Base-by-base conservation (phyloP, 1,140 invertebrate genomes). In the Epicauta chinensis region DNA sequence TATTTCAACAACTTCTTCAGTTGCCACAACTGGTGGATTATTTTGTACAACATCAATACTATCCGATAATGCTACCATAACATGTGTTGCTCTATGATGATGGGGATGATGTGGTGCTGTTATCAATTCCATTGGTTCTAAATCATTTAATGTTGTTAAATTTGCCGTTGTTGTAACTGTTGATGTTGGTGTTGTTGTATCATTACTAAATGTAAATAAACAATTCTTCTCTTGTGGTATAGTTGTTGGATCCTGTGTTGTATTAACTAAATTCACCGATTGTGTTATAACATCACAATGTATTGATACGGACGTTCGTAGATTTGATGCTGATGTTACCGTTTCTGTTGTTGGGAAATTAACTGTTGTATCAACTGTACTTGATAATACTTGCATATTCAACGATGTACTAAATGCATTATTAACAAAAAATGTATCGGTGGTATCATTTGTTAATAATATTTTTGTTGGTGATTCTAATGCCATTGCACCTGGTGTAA, bases 151-250 rank as follows among this genome's bases (percentile, higher is more conserved):
- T 23, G 23, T 23, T 23, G 23, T 23, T 23, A 23, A 23, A 23
- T 23, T 23, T 23, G 23, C 4, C 4, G 4, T 23, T 1, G 4
- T 23, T 3, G 23, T 23, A 23, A 23, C 23, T 23, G 23, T 23
- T 23, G 23, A 23, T 23, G 23, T 23, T 23, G 23, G 23, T 31
- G 44, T 46, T 36, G 34, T 35, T 35, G 31, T 16, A 35, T 46
- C 41, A 13, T 43, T 32, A 16, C 37, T 46, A 17, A 46, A 46
- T 32, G 44, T 36, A 16, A 46, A 46, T 17, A 46, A 17, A 36
- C 44, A 46, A 16, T 16, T 36, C 17, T 46, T 46, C 3, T 17
- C 14, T 3, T 46, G 30, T 12, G 12, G n/a, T 12, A 6, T 15
- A 17, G n/a, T 30, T 2, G 30, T 44, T 14, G 42, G 34, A 12